Conservation (phyloP, 2,888 invertebrate species). For the Diarsia brunnea region DNA sequence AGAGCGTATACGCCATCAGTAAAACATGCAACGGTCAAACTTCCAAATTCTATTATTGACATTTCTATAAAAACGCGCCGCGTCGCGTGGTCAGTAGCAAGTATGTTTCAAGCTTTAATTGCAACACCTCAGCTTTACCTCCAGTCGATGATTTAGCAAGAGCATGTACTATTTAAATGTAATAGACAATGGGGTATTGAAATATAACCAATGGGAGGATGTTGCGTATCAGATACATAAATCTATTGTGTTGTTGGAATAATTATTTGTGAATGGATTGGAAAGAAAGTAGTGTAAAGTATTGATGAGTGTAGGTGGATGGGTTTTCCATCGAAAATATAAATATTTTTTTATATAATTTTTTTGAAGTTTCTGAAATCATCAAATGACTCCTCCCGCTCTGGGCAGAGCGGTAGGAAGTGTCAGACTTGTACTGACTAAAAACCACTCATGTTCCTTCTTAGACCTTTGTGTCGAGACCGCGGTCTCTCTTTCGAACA, state of each 20-base stretch:
- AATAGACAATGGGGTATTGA: constrained; percentile 57
- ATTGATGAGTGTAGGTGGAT: neutral
- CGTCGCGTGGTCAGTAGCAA: constrained; percentile 5
- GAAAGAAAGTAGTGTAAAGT: constrained; percentile 10
- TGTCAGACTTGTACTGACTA: no score
- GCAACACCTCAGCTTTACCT: constrained; percentile 44
- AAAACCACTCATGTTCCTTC: no score
- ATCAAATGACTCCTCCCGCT: no score
- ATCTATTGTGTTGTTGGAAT: constrained; percentile 40
- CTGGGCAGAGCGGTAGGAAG: no score
- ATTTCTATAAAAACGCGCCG: neutral
- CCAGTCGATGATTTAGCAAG: constrained; percentile 49
- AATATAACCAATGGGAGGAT: constrained; percentile 50
- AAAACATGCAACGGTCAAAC: no score
- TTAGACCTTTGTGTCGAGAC: no score
- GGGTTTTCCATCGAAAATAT: neutral
- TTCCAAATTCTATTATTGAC: neutral
- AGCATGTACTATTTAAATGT: constrained; percentile 50
- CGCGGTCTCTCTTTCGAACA: no score
- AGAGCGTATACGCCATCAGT: no score
- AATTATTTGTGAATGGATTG: constrained; percentile 15
- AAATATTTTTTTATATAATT: no score
- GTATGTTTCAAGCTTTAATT: constrained; percentile 37
- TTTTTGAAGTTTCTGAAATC: no score
- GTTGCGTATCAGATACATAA: constrained; percentile 46